A percentile compares a stretch with the other conserved stretches of the same genome.
Conservation (phyloP, 1,140 invertebrate species). For the Musca vetustissima region DNA sequence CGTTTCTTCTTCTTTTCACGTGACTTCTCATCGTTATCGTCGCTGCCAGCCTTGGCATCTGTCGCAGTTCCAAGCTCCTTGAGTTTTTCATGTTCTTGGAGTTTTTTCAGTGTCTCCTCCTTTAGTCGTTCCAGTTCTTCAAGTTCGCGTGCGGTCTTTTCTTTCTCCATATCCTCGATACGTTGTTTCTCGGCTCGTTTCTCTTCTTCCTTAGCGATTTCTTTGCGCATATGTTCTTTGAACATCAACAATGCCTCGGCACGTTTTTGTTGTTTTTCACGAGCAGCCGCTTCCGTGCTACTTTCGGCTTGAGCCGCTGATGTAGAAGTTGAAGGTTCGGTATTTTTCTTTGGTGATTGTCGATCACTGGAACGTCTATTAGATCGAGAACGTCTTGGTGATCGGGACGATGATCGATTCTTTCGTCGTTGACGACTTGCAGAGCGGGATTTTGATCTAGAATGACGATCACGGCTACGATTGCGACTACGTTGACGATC, state of each 20-base stretch:
- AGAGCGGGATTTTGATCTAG: slow-evolving; percentile 26
- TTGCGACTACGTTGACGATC: slow-evolving; percentile 29
- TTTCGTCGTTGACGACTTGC: slow-evolving; percentile 14
- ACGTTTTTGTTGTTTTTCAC: slow-evolving; percentile 56
- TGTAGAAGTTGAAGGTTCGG: background rate
- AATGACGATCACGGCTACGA: slow-evolving; percentile 36
- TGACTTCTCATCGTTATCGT: slow-evolving; percentile 33
- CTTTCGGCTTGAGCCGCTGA: background rate
- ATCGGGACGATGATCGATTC: slow-evolving; percentile 10
- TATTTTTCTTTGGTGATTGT: slow-evolving; percentile 23
- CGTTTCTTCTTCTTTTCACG: slow-evolving; percentile 58
- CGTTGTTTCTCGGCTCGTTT: slow-evolving; percentile 53
- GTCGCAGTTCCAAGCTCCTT: slow-evolving; percentile 27
- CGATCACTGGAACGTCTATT: slow-evolving; percentile 16
- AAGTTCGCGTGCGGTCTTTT: slow-evolving; percentile 47
- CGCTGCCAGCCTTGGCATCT: slow-evolving; percentile 10
- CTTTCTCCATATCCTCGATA: slow-evolving; percentile 48
- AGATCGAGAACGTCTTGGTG: slow-evolving; percentile 24
- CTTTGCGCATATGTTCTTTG: slow-evolving; percentile 62
- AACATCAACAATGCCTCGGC: slow-evolving; percentile 58
- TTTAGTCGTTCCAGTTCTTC: slow-evolving; percentile 51
- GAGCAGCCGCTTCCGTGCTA: slow-evolving; percentile 39
- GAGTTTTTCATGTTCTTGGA: slow-evolving; percentile 46
- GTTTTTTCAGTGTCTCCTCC: slow-evolving; percentile 46
- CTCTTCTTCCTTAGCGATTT: slow-evolving; percentile 56